phyloP scores from a whole-genome alignment of 2,888 invertebrate species.

The Cantharis nigra region DNA sequence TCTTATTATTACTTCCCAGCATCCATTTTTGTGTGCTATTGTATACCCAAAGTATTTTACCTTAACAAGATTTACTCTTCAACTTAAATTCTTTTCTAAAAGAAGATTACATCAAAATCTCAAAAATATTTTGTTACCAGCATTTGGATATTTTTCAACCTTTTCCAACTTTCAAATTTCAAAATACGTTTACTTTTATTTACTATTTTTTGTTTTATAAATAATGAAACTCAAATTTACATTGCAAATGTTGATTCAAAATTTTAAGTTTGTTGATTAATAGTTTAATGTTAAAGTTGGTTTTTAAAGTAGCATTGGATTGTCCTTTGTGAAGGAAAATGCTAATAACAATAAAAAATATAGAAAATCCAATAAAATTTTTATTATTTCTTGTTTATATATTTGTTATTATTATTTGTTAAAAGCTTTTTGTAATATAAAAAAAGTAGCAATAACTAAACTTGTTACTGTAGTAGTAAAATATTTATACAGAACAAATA shows the following conservation, averaged over 20 bases:
- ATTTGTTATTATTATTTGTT: neutral
- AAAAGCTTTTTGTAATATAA: neutral
- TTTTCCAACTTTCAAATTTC: neutral
- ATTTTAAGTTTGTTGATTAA: neutral
- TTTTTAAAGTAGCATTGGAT: neutral
- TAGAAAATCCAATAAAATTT: neutral
- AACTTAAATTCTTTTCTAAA: constrained; percentile 8
- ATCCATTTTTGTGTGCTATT: constrained; percentile 16
- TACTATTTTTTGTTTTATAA: neutral
- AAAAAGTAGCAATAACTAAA: neutral
- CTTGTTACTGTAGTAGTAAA: neutral
- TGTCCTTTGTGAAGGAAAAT: neutral
- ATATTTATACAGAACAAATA: neutral
- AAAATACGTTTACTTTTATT: neutral
- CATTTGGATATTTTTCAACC: neutral
- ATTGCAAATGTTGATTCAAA: no score
- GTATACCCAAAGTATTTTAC: constrained; percentile 17
- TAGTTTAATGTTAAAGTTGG: neutral
- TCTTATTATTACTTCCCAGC: constrained; percentile 14
- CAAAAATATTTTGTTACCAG: neutral
- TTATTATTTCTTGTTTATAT: neutral
- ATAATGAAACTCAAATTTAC: neutral
- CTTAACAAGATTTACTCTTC: constrained; percentile 16
- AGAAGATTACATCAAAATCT: neutral
- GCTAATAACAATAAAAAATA: neutral